Percentiles rank a stretch among this genome's conserved stretches.
phyloP scores from a whole-genome alignment of 2,797 vertebrate species.

The Molothrus ater region DNA sequence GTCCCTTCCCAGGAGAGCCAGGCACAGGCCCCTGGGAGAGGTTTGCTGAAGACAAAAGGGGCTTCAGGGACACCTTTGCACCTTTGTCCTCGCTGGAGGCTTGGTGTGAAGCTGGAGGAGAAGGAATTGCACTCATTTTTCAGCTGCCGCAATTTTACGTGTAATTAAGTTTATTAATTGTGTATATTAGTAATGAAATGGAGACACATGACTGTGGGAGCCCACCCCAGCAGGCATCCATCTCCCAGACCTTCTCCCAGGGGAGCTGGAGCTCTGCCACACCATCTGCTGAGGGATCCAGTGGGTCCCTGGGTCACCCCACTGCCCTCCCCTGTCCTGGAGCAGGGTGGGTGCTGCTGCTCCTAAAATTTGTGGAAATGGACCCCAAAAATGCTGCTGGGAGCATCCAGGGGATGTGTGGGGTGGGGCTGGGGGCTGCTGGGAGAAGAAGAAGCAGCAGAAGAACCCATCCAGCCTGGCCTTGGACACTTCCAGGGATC shows the following conservation, averaged over 20 bases:
- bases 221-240: not conserved
- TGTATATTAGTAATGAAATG: conserved; percentile 66
- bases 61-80: not conserved
- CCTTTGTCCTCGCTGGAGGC: rapidly evolving
- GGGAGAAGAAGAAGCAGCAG: not conserved
- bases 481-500: not conserved
- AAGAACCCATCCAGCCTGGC: not conserved
- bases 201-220: conserved; percentile 50
- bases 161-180: conserved; percentile 78
- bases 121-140: conserved; percentile 39
- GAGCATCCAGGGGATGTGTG: too few species aligned
- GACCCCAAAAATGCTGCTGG: not conserved
- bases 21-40: rapidly evolving
- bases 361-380: rapidly evolving
- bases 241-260: not conserved
- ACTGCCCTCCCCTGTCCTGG: not conserved
- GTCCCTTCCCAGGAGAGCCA: not conserved
- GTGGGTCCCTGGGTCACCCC: rapidly evolving
- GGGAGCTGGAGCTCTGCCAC: not conserved
- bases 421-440: not conserved
- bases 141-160: conserved; percentile 66
- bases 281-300: not conserved
- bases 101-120: not conserved
- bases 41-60: not conserved
- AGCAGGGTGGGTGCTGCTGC: not conserved